Percentiles rank a stretch among this genome's conserved stretches.
Conservation (phyloP, 2,888 invertebrate species). For the Augochlorella aurata region DNA sequence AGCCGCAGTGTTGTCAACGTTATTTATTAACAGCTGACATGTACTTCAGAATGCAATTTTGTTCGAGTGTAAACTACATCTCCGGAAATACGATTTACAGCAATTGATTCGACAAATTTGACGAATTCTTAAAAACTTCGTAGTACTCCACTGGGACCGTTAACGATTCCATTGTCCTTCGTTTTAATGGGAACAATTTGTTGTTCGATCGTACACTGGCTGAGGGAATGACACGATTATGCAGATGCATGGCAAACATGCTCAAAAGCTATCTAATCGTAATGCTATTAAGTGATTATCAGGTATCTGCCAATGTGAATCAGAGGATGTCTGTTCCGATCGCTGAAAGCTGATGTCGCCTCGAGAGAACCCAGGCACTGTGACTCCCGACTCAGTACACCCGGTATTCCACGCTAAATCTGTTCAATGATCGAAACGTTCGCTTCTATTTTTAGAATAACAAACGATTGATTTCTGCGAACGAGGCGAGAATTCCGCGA, state of each 20-base stretch:
- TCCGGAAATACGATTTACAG: no score
- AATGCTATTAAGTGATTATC: constrained; percentile 47
- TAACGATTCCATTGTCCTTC: not conserved
- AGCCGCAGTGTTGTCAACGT: no score
- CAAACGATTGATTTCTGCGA: not conserved
- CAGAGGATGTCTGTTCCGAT: constrained; percentile 24
- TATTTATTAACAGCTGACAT: no score
- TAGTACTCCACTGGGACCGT: not conserved
- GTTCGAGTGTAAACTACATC: no score
- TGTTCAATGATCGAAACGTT: not conserved
- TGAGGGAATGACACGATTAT: constrained; percentile 24
- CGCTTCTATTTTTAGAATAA: not conserved
- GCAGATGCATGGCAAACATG: constrained; percentile 20
- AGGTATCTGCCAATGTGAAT: constrained; percentile 21
- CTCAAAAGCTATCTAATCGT: constrained; percentile 28
- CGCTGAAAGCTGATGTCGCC: not conserved
- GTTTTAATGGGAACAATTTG: constrained; percentile 11
- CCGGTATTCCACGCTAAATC: not conserved
- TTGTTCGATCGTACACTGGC: not conserved
- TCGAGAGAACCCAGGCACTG: not conserved
- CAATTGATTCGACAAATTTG: no score
- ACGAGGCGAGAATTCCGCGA: not conserved
- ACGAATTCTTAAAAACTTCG: no score
- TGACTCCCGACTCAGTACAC: not conserved
- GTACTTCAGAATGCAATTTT: no score